Evolutionary conservation across 2,797 vertebrate species (phyloP).

Genomic region (Tapirus indicus): DNA sequence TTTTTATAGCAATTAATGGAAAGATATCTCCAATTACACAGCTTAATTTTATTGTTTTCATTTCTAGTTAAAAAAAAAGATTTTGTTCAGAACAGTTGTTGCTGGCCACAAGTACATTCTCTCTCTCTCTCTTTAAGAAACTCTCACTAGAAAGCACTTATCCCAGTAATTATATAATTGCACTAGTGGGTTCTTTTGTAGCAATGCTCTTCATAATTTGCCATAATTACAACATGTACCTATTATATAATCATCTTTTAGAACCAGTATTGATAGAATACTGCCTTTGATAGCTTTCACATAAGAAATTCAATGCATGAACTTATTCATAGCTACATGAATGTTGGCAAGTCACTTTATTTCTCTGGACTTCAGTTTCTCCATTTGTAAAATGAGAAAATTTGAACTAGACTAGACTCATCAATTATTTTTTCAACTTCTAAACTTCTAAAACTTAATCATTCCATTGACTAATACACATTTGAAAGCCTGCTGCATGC

Average conservation of each 20-base stretch:
- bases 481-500: neutral
- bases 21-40: neutral
- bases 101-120: neutral
- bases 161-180: slow-evolving; percentile 59
- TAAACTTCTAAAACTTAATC: slow-evolving; percentile 27
- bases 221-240: slow-evolving; percentile 43
- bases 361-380: neutral
- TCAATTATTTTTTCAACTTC: slow-evolving; percentile 48
- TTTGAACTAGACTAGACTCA: neutral
- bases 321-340: neutral
- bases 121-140: slow-evolving; percentile 41
- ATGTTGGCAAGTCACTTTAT: neutral
- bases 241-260: slow-evolving; percentile 59
- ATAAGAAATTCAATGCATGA: slow-evolving; percentile 8
- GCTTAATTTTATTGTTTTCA: neutral
- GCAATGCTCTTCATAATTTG: slow-evolving; percentile 48
- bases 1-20: neutral
- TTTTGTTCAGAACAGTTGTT: neutral
- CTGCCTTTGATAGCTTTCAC: slow-evolving; percentile 37
- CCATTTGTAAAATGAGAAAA: slow-evolving; percentile 59
- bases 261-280: slow-evolving; percentile 56
- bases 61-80: slow-evolving; percentile 39
- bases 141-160: slow-evolving; percentile 61
- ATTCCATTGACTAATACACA: neutral
- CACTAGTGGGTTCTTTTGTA: slow-evolving; percentile 57